Conservation (phyloP, 2,113 vertebrate species). For the Ahaetulla prasina region DNA sequence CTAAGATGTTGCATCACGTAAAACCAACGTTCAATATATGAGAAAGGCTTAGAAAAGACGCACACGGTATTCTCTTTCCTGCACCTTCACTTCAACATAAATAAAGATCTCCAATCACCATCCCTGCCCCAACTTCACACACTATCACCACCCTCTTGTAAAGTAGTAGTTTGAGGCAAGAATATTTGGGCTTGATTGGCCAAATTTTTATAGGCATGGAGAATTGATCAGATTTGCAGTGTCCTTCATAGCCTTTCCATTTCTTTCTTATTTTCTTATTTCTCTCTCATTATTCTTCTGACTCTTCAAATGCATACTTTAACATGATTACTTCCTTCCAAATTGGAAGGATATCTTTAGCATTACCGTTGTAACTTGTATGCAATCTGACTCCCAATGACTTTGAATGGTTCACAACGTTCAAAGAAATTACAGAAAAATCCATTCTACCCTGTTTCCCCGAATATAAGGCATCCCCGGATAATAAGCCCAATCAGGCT, state of each 20-base stretch:
- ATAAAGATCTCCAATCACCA: neutral
- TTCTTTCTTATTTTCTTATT: neutral
- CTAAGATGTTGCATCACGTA: conserved; percentile 7
- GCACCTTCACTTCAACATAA: neutral
- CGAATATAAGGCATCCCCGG: no score
- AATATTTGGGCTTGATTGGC: neutral
- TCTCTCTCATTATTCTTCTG: neutral
- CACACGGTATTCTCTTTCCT: neutral
- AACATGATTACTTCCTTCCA: neutral
- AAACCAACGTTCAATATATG: neutral
- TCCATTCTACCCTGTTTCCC: no score
- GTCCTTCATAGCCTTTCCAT: neutral
- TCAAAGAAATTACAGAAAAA: neutral
- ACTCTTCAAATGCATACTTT: neutral
- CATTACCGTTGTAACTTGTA: neutral
- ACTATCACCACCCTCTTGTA: neutral
- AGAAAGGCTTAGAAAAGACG: neutral
- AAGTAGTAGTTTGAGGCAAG: neutral
- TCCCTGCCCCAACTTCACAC: neutral
- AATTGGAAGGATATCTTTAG: neutral
- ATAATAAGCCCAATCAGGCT: no score
- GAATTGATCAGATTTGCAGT: neutral
- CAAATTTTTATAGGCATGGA: neutral
- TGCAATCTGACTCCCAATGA: neutral
- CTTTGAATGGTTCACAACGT: neutral